phyloP scores from a whole-genome alignment of 2,797 vertebrate species.

The Sparus aurata region DNA sequence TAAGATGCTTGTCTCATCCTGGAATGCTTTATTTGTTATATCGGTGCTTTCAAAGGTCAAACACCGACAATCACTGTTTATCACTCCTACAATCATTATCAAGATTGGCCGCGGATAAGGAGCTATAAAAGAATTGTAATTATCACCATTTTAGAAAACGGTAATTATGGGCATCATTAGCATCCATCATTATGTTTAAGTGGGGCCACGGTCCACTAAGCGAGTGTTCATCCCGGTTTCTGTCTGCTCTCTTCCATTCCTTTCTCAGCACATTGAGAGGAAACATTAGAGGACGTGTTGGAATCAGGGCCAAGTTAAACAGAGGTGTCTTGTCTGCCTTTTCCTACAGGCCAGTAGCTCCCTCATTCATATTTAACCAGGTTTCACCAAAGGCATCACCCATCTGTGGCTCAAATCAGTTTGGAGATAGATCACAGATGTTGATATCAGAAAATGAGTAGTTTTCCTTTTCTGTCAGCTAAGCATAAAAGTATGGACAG shows the following conservation, averaged over 20 bases:
- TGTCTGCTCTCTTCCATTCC: conserved; percentile 57
- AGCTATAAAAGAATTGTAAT: conserved; percentile 79
- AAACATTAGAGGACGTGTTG: conserved; percentile 56
- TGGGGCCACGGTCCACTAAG: conserved; percentile 76
- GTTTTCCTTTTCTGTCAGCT: conserved; percentile 27
- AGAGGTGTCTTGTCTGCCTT: conserved; percentile 79
- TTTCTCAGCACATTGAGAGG: conserved; percentile 45
- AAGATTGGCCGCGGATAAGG: conserved; percentile 69
- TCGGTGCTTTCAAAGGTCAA: conserved; percentile 70
- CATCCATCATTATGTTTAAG: conserved; percentile 79
- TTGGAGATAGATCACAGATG: conserved; percentile 50
- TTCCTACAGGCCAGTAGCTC: conserved; percentile 65
- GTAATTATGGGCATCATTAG: conserved; percentile 83
- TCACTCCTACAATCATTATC: conserved; percentile 66
- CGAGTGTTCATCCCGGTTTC: conserved; percentile 69
- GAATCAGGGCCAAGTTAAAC: conserved; percentile 81
- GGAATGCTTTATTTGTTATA: conserved; percentile 47
- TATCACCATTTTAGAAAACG: conserved; percentile 78
- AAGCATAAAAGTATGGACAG: conserved; percentile 27
- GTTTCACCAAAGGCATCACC: conserved; percentile 69
- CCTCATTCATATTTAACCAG: conserved; percentile 76
- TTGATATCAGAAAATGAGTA: conserved; percentile 26
- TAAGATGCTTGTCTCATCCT: conserved; percentile 34
- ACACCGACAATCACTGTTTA: conserved; percentile 68
- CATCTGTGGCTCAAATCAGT: conserved; percentile 65